phyloP scores from a whole-genome alignment of 2,888 invertebrate genomes.

The Patella depressa region DNA sequence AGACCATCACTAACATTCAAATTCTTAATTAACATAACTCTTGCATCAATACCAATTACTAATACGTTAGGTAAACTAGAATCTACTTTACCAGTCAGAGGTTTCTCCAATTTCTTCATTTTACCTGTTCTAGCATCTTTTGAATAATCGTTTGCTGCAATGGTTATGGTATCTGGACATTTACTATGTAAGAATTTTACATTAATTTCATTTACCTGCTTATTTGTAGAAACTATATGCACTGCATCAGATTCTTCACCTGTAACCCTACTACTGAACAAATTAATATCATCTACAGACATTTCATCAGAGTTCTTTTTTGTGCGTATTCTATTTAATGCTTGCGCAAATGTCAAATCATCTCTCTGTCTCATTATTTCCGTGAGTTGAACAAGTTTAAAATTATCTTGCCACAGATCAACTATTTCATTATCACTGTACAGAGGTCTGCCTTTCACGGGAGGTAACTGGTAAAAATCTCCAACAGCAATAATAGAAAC shows the following conservation, averaged over 20 bases:
- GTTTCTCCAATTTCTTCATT: too few relatives aligned
- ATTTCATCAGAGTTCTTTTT: constrained; percentile 20
- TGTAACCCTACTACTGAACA: constrained; percentile 20
- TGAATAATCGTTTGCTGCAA: too few relatives aligned
- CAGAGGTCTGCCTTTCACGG: constrained; percentile 22
- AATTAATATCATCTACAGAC: not conserved
- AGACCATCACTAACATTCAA: too few relatives aligned
- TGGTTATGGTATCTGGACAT: constrained; percentile 14
- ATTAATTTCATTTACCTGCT: constrained; percentile 27
- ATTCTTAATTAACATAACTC: too few relatives aligned
- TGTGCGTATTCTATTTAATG: constrained; percentile 27
- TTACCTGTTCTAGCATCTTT: too few relatives aligned
- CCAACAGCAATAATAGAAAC: not conserved
- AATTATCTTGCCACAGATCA: constrained; percentile 30
- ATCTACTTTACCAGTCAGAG: too few relatives aligned
- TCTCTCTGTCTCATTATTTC: constrained; percentile 31
- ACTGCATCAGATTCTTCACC: constrained; percentile 23
- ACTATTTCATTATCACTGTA: not conserved
- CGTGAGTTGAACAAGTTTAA: constrained; percentile 26
- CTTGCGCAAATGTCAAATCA: constrained; percentile 23
- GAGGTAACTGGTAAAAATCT: constrained; percentile 29
- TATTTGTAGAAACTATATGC: constrained; percentile 32
- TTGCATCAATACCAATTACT: too few relatives aligned
- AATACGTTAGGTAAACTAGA: too few relatives aligned
- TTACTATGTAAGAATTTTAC: constrained; percentile 12